These are phyloP conservation scores for Archocentrus centrarchus DNA, from an alignment of 2,113 vertebrate genomes.

Conservation along the genomic window DNA sequence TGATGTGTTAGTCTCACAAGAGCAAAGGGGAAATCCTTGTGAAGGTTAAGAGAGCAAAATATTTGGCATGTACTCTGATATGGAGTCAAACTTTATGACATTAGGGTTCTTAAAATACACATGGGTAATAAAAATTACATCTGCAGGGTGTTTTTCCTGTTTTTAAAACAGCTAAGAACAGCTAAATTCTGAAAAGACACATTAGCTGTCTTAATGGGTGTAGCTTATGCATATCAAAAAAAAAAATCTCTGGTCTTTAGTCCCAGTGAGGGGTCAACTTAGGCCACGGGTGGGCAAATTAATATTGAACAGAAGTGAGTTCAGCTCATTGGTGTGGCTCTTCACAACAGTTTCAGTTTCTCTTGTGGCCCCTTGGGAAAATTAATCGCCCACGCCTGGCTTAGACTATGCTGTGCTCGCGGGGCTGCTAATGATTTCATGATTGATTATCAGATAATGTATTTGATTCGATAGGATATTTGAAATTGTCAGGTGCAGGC, in stretches of 20 bases:
- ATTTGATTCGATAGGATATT: neutral
- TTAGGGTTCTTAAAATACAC: neutral
- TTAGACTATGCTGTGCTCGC: neutral
- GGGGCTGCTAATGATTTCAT: neutral
- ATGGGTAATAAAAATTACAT: neutral
- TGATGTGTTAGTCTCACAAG: neutral
- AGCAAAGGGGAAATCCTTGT: neutral
- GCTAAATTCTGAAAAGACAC: neutral
- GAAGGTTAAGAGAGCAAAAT: neutral
- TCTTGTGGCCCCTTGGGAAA: neutral
- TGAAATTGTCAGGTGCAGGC: neutral
- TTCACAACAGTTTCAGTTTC: neutral
- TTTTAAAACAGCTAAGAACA: neutral
- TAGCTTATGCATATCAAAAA: neutral
- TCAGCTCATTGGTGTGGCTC: neutral
- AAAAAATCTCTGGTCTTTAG: neutral
- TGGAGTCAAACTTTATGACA: neutral
- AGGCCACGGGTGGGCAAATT: neutral
- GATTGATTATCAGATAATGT: neutral
- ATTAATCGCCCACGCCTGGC: neutral
- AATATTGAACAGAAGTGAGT: neutral
- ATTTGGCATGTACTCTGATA: neutral
- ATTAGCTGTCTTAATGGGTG: neutral
- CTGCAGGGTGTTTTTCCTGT: neutral
- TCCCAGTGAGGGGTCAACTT: neutral